phyloP scores from a whole-genome alignment of 2,797 vertebrate species.

The Brachymystax lenok region DNA sequence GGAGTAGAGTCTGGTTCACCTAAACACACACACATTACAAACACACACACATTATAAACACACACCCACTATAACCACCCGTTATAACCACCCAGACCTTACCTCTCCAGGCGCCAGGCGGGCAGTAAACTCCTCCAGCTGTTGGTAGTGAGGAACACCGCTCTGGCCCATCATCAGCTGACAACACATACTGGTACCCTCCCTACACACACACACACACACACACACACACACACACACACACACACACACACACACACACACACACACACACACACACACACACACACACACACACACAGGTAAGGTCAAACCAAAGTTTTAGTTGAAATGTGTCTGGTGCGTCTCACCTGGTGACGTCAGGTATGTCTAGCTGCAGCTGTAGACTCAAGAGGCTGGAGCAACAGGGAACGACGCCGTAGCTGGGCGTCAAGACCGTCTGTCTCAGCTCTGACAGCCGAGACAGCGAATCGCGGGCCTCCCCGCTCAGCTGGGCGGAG shows the following conservation, averaged over 20 bases:
- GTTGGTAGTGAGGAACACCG: slow-evolving; percentile 96
- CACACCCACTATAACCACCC: too few species aligned
- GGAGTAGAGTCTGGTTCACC: slow-evolving; percentile 89
- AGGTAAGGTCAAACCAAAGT: not conserved
- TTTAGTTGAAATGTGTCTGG: too few species aligned
- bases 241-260: not conserved
- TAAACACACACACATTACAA: slow-evolving; percentile 43
- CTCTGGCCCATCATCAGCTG: slow-evolving; percentile 97
- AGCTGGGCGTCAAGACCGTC: slow-evolving; percentile 89
- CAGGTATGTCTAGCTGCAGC: slow-evolving; percentile 91
- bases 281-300: too few species aligned
- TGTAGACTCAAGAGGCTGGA: slow-evolving; percentile 86
- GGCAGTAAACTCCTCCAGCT: slow-evolving; percentile 90
- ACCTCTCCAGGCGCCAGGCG: slow-evolving; percentile 92
- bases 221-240: not conserved
- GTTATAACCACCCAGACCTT: slow-evolving; percentile 38
- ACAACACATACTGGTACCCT: slow-evolving; percentile 87
- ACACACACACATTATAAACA: not conserved
- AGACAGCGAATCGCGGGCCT: slow-evolving; percentile 88
- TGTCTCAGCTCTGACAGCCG: slow-evolving; percentile 89
- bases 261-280: not conserved
- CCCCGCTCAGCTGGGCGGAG: slow-evolving; percentile 84
- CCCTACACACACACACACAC: slow-evolving; percentile 52
- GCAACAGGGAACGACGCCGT: slow-evolving; percentile 93
- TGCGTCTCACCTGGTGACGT: slow-evolving; percentile 71